Evolutionary conservation across 1,140 invertebrate species (phyloP), one percentile per base, ranked within the genome.

Genomic region (Microplitis demolitor): DNA sequence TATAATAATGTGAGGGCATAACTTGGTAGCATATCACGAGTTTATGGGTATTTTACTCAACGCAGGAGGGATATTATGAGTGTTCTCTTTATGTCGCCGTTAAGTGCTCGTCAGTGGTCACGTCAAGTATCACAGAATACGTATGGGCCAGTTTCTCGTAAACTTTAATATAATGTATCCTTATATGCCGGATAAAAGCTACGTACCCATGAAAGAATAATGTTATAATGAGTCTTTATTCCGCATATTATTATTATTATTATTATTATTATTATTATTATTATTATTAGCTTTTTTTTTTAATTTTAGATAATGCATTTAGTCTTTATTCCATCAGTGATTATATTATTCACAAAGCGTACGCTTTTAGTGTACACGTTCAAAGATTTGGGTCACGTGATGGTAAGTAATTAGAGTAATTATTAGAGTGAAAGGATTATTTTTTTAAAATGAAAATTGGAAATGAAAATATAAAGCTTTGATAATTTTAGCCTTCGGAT

Each of bases 71-170:
- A 13, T 31, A 31, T 24, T 58, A 58, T 58, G 56, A 58, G 56
- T 58, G 56, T 58, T 58, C 56, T 58, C 56, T 58, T 58, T 58
- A 58, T 58, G 24, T 58, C 24, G 16, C 56, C 16, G 56, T 58
- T 58, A 58, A 58, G 56, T 58, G 56, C 56, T 58, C 4, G 14
- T 8, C 16, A 6, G 56, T 31, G 56, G 56, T 58, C 56, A 58
- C 56, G 56, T 58, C 51, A 54, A 54, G 45, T 13, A 50, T 50
- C 53, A 54, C 53, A 5, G 53, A 5, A 13, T 24, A 9, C 4
- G 24, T 24, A 31, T 24, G 16, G 56, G 56, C 56, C 9, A 31
- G 56, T 58, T 45, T 8, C 39, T 58, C 56, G 16, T 31, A 31
- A 54, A 54, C 13, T 54, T n/a, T 54, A n/a, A 14, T 31, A 58